These are phyloP conservation scores for Rhagoletis pomonella DNA, from an alignment of 1,140 invertebrate species.

Conservation along the genomic window DNA sequence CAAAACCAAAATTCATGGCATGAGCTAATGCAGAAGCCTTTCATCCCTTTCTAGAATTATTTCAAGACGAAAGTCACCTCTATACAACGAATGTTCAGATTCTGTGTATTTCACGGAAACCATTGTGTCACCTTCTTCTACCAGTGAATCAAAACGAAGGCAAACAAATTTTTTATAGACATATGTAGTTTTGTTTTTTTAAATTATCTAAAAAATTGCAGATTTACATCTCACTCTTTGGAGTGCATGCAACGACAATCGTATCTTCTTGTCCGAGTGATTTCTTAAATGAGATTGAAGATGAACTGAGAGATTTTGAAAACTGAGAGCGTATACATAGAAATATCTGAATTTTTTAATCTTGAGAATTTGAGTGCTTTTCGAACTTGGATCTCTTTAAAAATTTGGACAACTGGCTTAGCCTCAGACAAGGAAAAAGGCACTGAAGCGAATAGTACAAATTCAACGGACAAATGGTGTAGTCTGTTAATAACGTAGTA, in stretches of 20 bases:
- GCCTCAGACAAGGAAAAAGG: neutral
- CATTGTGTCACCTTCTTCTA: no score
- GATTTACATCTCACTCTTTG: neutral
- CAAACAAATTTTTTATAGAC: no score
- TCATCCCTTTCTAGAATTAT: no score
- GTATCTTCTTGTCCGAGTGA: neutral
- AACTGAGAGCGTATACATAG: neutral
- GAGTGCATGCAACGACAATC: neutral
- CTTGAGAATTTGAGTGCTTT: neutral
- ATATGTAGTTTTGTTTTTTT: neutral
- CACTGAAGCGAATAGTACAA: neutral
- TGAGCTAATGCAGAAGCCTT: no score
- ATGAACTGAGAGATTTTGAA: neutral
- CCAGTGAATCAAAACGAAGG: no score
- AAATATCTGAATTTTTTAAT: neutral
- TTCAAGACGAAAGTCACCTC: no score
- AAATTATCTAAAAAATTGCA: neutral
- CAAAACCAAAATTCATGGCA: no score
- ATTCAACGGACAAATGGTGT: neutral
- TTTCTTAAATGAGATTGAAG: neutral
- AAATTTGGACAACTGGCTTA: neutral
- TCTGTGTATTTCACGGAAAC: no score
- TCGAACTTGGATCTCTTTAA: neutral
- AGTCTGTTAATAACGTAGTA: no score
- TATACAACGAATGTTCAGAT: no score